These are phyloP conservation scores for Eurystomus glaucurus DNA, from an alignment of 2,797 vertebrate species.

Conservation along the genomic window DNA sequence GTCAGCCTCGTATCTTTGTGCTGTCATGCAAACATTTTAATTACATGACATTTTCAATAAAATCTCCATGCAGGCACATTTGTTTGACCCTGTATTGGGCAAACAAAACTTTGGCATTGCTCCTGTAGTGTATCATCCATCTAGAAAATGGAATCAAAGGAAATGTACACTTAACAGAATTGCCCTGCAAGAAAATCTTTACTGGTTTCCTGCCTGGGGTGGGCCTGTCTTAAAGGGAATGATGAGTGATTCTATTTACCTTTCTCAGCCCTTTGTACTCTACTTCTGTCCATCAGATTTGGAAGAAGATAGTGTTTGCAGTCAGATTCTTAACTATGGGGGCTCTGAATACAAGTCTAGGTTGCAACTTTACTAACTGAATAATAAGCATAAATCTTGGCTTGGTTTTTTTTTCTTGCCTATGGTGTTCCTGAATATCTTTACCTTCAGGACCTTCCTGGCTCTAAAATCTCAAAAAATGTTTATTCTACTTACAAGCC, in stretches of 20 bases:
- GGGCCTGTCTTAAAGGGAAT: neutral
- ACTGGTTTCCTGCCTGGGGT: neutral
- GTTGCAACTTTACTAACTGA: neutral
- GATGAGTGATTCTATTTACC: neutral
- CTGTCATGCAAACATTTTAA: neutral
- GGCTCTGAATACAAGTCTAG: neutral
- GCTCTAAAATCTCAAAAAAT: neutral
- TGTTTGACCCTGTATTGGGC: neutral
- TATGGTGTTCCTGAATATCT: neutral
- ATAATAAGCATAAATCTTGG: neutral
- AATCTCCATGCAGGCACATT: neutral
- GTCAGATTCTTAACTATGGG: neutral
- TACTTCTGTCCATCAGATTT: neutral
- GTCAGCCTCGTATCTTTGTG: neutral
- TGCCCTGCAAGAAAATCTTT: neutral
- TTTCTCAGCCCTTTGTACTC: neutral
- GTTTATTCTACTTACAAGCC: neutral
- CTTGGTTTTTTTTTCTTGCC: neutral
- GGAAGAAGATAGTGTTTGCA: neutral
- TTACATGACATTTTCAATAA: neutral
- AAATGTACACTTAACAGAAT: neutral
- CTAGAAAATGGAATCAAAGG: neutral
- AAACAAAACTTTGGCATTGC: neutral
- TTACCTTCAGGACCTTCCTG: neutral
- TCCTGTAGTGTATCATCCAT: neutral